Percentiles rank a stretch among this genome's conserved stretches.
These are phyloP conservation scores for Drosophila picticornis DNA, from an alignment of 2,888 invertebrate species.

Conservation along the genomic window DNA sequence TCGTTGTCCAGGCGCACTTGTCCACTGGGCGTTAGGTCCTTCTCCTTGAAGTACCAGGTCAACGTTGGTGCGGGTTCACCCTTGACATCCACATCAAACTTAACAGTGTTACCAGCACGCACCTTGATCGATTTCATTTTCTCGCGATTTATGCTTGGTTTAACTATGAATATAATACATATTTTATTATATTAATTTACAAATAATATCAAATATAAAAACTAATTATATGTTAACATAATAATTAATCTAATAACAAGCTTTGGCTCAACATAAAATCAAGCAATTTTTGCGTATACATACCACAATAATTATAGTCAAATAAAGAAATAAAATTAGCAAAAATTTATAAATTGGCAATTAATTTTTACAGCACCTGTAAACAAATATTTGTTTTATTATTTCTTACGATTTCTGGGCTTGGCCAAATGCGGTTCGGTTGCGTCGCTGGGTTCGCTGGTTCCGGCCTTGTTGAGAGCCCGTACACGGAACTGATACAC, in stretches of 20 bases:
- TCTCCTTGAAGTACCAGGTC: conserved; percentile 88
- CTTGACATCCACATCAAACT: conserved; percentile 96
- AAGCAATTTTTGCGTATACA: conserved; percentile 13
- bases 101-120: conserved; percentile 95
- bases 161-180: conserved; percentile 87
- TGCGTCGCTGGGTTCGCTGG: conserved; percentile 95
- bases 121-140: conserved; percentile 95
- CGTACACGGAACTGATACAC: conserved; percentile 98
- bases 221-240: neutral
- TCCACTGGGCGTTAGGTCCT: conserved; percentile 89
- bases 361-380: neutral
- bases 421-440: conserved; percentile 95
- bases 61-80: conserved; percentile 98
- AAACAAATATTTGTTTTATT: neutral
- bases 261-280: conserved; percentile 65
- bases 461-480: conserved; percentile 97
- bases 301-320: conserved; percentile 11
- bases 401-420: conserved; percentile 91
- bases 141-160: conserved; percentile 97
- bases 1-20: conserved; percentile 93
- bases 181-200: neutral
- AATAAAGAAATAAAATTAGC: conserved; percentile 6
- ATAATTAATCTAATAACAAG: neutral
- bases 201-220: neutral
- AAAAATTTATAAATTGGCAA: conserved; percentile 12